These are phyloP conservation scores for Odocoileus hemionus DNA, from an alignment of 2,113 vertebrate species.

Conservation along the genomic window DNA sequence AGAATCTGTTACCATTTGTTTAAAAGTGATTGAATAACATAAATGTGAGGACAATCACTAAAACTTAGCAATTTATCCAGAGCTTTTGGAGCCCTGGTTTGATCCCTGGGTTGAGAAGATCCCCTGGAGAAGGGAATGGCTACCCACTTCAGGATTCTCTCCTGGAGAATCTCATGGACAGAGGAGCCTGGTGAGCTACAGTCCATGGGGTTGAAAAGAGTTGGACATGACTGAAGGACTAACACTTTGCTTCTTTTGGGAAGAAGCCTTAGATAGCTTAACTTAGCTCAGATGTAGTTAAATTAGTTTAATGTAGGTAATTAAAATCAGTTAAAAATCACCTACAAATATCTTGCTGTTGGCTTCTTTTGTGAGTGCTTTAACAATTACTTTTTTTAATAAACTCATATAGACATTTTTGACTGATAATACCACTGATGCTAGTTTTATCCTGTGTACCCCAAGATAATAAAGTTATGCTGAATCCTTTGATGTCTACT, in stretches of 20 bases:
- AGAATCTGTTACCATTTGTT: neutral
- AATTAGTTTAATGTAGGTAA: neutral
- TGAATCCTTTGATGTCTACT: neutral
- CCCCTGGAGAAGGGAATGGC: neutral
- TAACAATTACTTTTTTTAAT: neutral
- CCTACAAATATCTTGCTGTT: neutral
- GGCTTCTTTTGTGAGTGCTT: neutral
- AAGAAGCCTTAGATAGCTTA: neutral
- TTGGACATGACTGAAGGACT: neutral
- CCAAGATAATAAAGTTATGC: neutral
- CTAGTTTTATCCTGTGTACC: neutral
- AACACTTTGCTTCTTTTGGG: neutral
- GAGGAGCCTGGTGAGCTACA: accelerated
- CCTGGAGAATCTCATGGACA: neutral
- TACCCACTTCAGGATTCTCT: neutral
- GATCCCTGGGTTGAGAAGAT: neutral
- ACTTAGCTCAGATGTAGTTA: neutral
- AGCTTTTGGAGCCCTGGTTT: neutral
- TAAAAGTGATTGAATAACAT: neutral
- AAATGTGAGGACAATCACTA: neutral
- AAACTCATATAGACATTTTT: neutral
- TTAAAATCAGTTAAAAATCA: slow-evolving; percentile 44
- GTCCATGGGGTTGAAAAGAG: neutral
- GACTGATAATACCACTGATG: neutral
- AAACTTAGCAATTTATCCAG: neutral